These are phyloP conservation scores for Spicauda simplicius DNA, from an alignment of 2,888 invertebrate species.

Conservation along the genomic window DNA sequence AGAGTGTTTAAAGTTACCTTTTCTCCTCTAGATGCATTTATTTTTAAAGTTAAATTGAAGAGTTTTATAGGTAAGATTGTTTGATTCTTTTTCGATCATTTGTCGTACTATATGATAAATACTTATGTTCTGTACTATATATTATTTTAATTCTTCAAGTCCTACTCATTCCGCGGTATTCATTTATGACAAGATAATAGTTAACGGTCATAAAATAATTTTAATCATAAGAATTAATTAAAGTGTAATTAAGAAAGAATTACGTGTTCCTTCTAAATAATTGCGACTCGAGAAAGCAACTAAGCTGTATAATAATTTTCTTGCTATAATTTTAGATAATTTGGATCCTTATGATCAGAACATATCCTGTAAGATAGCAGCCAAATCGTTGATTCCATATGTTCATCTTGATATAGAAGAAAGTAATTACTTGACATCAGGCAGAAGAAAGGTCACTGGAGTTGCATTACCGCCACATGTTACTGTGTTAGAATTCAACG, in stretches of 20 bases:
- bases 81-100: too few species aligned
- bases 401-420: constrained; percentile 89
- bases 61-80: constrained; percentile 62
- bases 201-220: too few species aligned
- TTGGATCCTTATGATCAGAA: constrained; percentile 83
- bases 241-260: too few species aligned
- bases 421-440: constrained; percentile 86
- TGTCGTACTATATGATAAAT: too few species aligned
- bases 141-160: too few species aligned
- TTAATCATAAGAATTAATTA: too few species aligned
- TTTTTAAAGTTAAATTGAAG: constrained; percentile 73
- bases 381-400: constrained; percentile 87
- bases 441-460: constrained; percentile 67
- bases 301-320: not conserved
- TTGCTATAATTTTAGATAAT: constrained; percentile 61
- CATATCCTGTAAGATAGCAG: constrained; percentile 79
- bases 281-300: too few species aligned
- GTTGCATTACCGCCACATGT: constrained; percentile 74
- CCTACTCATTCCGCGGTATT: too few species aligned
- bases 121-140: too few species aligned
- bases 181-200: too few species aligned
- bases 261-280: too few species aligned
- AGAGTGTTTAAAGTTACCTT: constrained; percentile 79
- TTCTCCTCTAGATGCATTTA: constrained; percentile 81
- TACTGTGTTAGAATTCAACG: constrained; percentile 87